phyloP scores from a whole-genome alignment of 1,140 invertebrate species.

The Drosophila albomicans region DNA sequence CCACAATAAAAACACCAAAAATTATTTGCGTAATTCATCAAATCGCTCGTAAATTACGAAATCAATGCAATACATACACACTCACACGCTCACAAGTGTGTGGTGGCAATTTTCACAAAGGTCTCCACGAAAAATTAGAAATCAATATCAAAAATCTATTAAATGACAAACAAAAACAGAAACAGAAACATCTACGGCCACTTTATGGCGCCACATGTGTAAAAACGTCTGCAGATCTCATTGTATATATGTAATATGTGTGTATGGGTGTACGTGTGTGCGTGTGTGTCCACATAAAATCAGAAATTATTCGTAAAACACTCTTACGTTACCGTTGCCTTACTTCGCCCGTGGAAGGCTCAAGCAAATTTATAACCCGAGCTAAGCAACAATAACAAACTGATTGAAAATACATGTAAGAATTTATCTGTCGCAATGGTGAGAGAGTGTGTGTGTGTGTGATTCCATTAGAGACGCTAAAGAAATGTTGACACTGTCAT shows the following conservation, averaged over 20 bases:
- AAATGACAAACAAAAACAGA: conserved; percentile 62
- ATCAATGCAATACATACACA: conserved; percentile 59
- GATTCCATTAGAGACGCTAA: conserved; percentile 58
- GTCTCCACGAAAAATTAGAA: conserved; percentile 63
- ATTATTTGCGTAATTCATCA: conserved; percentile 74
- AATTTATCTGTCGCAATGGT: conserved; percentile 37
- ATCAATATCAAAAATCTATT: conserved; percentile 75
- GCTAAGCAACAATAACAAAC: conserved; percentile 43
- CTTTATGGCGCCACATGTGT: conserved; percentile 42
- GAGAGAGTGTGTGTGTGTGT: conserved; percentile 37
- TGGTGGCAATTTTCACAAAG: conserved; percentile 48
- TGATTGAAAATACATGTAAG: conserved; percentile 70
- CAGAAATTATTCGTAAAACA: conserved; percentile 66
- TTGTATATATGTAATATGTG: conserved; percentile 7
- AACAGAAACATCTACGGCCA: conserved; percentile 37
- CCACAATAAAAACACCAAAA: conserved; percentile 62
- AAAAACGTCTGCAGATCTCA: conserved; percentile 6
- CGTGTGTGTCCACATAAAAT: conserved; percentile 50
- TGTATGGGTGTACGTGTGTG: conserved; percentile 13
- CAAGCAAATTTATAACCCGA: conserved; percentile 55
- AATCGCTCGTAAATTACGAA: conserved; percentile 69
- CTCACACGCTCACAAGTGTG: not conserved
- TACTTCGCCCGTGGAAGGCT: conserved; percentile 32
- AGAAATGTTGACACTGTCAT: conserved; percentile 74
- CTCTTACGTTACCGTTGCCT: conserved; percentile 43